Evolutionary conservation across 2,888 invertebrate species (phyloP), one percentile per base, ranked within the genome.

Genomic region (Noctua comes): DNA sequence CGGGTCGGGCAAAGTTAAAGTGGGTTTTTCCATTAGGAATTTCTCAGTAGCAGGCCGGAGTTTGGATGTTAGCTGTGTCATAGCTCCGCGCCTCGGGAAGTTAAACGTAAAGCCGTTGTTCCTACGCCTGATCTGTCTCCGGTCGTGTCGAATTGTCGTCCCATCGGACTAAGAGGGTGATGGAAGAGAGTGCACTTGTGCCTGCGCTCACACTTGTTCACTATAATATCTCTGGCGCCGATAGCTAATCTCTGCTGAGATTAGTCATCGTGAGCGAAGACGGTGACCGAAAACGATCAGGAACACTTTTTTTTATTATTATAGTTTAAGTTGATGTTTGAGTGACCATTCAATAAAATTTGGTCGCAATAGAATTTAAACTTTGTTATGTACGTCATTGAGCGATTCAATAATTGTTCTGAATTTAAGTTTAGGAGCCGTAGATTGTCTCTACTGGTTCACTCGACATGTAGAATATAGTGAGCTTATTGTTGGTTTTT

Each of bases 391-490:
- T 48, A 40, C 1, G 5, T 16, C 2, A 27, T 27, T 48, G 21
- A 27, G 70, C 24, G 2, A 31, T 59, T 59, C n/a, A 31, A 46
- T 21, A 36, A n/a, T 13, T 21, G 13, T 46, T 31, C 62, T 62
- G 31, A 36, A 36, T 27, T 27, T 66, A 68, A 10, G 10, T 51
- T 78, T 31, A 16, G 40, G 40, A 62, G 48, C 16, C 21, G 31
- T 79, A 78, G 31, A 70, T 70, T 51, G 31, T 51, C 31, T 62
- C 43, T 21, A 43, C 43, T 62, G n/a, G n/a, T 43, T 77, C 21
- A 11, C 16, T 40, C n/a, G n/a, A 16, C 21, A 77, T 62, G 24
- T 69, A 77, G 24, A 59, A 77, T 27, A 77, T 27, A n/a, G 27
- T 77, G 24, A 10, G 31, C 0, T 48, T 3, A 57, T 54, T 21